A percentile compares a stretch with the other conserved stretches of the same genome.
phyloP scores from a whole-genome alignment of 92 coral and sea anemone species.

The Phenganax subtilis region DNA sequence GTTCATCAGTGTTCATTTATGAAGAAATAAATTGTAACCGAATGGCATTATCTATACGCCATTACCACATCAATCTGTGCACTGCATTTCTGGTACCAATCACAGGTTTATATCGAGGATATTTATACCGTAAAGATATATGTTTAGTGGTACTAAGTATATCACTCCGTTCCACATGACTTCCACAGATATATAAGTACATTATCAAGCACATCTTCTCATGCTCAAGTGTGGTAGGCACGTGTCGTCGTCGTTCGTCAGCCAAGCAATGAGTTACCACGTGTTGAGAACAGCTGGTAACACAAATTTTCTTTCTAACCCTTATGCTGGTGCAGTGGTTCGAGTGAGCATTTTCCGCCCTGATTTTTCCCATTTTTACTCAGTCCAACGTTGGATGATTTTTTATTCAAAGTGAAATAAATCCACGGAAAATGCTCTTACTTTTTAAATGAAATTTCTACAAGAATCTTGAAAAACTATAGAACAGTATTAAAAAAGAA shows the following conservation, averaged over 20 bases:
- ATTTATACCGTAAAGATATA: background rate
- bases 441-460: no score
- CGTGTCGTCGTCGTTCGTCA: constrained; percentile 5
- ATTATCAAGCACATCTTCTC: background rate
- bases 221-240: background rate
- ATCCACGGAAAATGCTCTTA: no score
- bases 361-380: no score
- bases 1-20: background rate
- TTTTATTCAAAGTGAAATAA: no score
- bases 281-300: constrained; percentile 18
- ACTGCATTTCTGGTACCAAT: background rate
- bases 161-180: background rate
- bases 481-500: no score
- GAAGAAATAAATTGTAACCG: background rate
- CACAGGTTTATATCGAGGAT: background rate
- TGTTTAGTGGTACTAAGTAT: background rate
- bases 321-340: no score
- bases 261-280: constrained; percentile 6
- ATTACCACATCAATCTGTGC: background rate
- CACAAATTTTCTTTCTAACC: background rate
- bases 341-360: no score
- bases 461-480: no score
- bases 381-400: no score
- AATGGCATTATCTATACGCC: background rate
- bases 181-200: background rate